These are phyloP conservation scores for Siniperca knerii DNA, from an alignment of 2,113 vertebrate genomes.

Conservation along the genomic window DNA sequence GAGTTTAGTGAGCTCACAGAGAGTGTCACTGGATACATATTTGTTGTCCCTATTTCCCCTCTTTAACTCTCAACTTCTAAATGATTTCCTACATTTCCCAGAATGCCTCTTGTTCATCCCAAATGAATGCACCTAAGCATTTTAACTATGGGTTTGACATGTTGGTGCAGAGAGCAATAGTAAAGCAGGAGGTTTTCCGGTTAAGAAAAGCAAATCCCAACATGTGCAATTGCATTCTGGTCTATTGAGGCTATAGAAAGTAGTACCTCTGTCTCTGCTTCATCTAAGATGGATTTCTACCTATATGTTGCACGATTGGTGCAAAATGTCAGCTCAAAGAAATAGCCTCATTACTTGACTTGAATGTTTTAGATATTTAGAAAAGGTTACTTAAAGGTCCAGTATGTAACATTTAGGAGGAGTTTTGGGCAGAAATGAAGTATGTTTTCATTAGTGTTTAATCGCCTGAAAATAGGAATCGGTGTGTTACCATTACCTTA, in stretches of 20 bases:
- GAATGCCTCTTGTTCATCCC: not conserved
- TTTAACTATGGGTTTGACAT: not conserved
- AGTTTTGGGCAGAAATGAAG: no score
- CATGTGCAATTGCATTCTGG: not conserved
- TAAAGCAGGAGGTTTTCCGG: not conserved
- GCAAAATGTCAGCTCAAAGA: not conserved
- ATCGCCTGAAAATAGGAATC: no score
- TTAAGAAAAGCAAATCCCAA: not conserved
- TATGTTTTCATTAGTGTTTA: no score
- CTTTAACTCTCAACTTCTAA: not conserved
- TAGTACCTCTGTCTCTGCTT: not conserved
- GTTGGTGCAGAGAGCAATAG: not conserved
- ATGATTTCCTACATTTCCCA: conserved; percentile 3
- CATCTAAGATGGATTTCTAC: not conserved
- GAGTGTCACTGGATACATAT: conserved; percentile 1
- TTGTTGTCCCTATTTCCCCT: not conserved
- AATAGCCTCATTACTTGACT: not conserved
- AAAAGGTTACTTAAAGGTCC: no score
- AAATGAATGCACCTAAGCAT: not conserved
- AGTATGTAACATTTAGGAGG: no score
- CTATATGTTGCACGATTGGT: not conserved
- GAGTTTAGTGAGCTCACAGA: conserved; percentile 5
- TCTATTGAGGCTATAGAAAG: not conserved
- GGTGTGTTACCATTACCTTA: no score
- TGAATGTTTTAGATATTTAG: no score